These are phyloP conservation scores for Zygaena filipendulae DNA, from an alignment of 2,888 invertebrate genomes.

Conservation along the genomic window DNA sequence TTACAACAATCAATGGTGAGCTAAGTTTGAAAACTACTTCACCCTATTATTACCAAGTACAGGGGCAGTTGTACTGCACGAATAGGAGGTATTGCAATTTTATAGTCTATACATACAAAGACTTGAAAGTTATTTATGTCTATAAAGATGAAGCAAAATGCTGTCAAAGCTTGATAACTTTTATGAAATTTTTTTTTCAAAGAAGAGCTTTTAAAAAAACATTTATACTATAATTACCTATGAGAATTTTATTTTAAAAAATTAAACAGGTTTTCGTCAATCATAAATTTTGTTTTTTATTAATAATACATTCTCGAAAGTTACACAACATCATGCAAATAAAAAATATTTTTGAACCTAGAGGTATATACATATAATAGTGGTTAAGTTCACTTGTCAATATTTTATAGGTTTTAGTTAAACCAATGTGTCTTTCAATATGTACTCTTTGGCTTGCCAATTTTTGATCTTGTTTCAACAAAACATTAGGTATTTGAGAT, in stretches of 20 bases:
- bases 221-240: too few relatives aligned
- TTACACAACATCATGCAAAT: slow-evolving; percentile 15
- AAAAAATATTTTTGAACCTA: slow-evolving; percentile 14
- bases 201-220: too few relatives aligned
- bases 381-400: slow-evolving; percentile 8
- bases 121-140: too few relatives aligned
- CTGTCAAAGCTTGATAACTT: slow-evolving; percentile 3
- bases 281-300: too few relatives aligned
- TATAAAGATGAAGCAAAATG: slow-evolving; percentile 8
- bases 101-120: slow-evolving; percentile 15
- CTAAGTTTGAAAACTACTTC: too few relatives aligned
- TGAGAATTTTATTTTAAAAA: too few relatives aligned
- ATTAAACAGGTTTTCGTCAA: too few relatives aligned
- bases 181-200: slow-evolving; percentile 9
- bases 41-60: slow-evolving; percentile 8
- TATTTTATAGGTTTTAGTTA: too few relatives aligned
- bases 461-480: slow-evolving; percentile 1
- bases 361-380: slow-evolving; percentile 9
- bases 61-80: slow-evolving; percentile 13
- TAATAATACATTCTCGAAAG: too few relatives aligned
- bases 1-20: too few relatives aligned
- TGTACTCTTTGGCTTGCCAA: slow-evolving; percentile 13
- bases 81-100: slow-evolving; percentile 15
- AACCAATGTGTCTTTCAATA: slow-evolving; percentile 13
- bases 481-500: slow-evolving; percentile 1